Conservation (phyloP, 2,113 vertebrate genomes). For the Festucalex cinctus region DNA sequence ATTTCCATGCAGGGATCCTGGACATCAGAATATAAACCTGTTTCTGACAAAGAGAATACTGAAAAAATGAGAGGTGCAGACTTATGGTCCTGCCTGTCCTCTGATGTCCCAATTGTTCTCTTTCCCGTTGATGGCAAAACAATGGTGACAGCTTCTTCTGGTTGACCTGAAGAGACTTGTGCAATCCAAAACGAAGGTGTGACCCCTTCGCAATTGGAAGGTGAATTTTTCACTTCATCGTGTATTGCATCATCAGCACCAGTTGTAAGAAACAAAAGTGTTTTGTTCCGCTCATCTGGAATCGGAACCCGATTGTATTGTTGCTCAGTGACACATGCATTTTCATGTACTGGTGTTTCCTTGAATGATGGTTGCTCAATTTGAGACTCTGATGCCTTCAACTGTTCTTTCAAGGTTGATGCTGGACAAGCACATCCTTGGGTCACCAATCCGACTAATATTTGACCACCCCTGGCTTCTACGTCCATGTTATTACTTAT, state of each 20-base stretch:
- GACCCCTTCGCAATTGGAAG: neutral
- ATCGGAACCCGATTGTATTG: neutral
- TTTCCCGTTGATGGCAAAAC: neutral
- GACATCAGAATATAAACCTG: slow-evolving; percentile 1
- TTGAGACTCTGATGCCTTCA: neutral
- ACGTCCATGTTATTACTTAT: neutral
- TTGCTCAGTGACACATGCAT: slow-evolving; percentile 1
- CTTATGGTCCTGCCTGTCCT: neutral
- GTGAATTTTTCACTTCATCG: neutral
- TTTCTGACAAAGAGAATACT: slow-evolving; percentile 1
- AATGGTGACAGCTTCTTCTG: neutral
- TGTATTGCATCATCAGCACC: neutral
- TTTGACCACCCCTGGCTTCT: neutral
- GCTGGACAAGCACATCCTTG: neutral
- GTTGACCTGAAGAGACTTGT: neutral
- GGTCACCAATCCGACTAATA: neutral
- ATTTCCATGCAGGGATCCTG: neutral
- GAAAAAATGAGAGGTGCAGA: neutral
- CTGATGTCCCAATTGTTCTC: neutral
- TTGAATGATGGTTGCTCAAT: neutral
- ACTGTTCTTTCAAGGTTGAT: neutral
- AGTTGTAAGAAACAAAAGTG: neutral
- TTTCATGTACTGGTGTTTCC: neutral
- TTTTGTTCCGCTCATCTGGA: neutral
- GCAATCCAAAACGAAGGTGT: neutral